A percentile compares a stretch with the other conserved stretches of the same genome.
phyloP scores from a whole-genome alignment of 2,888 invertebrate genomes.

The Halocaridina rubra region DNA sequence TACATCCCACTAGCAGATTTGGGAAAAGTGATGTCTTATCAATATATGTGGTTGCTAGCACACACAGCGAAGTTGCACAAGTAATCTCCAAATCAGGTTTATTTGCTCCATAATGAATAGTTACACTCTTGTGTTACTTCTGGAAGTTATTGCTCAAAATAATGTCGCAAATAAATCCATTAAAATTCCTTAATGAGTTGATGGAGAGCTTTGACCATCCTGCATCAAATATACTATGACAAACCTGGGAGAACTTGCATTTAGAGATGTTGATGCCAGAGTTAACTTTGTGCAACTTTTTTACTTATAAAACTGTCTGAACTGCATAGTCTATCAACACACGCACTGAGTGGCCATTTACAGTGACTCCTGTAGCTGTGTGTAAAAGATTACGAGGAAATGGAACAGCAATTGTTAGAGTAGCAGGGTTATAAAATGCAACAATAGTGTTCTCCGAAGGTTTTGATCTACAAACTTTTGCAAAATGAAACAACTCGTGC shows the following conservation, averaged over 20 bases:
- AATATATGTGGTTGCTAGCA: neutral
- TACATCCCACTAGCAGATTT: neutral
- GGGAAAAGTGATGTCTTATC: constrained; percentile 6
- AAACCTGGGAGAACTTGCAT: too few relatives aligned
- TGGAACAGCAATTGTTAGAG: neutral
- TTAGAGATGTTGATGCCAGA: neutral
- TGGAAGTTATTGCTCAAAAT: too few relatives aligned
- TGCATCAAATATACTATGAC: neutral
- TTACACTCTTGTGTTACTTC: neutral
- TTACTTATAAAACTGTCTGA: too few relatives aligned
- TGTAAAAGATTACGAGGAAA: neutral
- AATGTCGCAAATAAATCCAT: neutral
- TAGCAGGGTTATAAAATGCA: neutral
- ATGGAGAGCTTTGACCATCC: neutral
- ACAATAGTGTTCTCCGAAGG: neutral
- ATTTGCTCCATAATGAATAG: neutral
- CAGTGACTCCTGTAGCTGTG: too few relatives aligned
- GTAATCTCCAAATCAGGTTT: neutral
- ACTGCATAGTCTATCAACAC: neutral
- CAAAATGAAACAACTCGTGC: neutral
- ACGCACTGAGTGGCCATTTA: neutral
- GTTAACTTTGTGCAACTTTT: neutral
- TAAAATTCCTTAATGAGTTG: neutral
- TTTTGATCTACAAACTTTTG: neutral
- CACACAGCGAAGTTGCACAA: neutral